phyloP scores from a whole-genome alignment of 1,140 invertebrate genomes.

The Ceratoteleas bidentatus region DNA sequence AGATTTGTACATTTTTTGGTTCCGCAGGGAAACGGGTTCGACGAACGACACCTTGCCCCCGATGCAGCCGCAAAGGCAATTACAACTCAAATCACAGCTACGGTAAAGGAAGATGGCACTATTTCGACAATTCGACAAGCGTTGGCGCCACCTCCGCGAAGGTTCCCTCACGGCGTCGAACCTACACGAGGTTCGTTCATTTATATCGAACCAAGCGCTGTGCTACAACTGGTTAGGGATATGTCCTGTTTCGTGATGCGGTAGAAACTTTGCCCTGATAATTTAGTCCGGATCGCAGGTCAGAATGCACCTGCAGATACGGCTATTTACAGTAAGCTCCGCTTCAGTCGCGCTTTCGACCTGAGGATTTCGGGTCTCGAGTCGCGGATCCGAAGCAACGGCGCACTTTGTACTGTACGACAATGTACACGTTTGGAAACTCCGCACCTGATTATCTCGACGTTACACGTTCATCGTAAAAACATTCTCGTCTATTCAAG shows the following conservation, averaged over 20 bases:
- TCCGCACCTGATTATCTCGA: conserved; percentile 17
- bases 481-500: background rate
- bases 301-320: background rate
- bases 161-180: conserved; percentile 1
- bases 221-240: conserved; percentile 76
- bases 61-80: conserved; percentile 22
- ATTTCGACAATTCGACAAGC: conserved; percentile 35
- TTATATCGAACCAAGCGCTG: conserved; percentile 19
- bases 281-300: background rate
- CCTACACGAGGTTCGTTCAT: conserved; percentile 11
- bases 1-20: too few species aligned
- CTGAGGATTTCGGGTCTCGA: too few species aligned
- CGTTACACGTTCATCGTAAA: conserved; percentile 40
- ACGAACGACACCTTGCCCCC: conserved; percentile 5
- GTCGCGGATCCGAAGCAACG: background rate
- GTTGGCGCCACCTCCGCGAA: conserved; percentile 18
- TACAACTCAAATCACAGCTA: conserved; percentile 54
- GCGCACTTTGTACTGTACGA: conserved; percentile 23
- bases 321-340: conserved; percentile 28
- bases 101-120: conserved; percentile 49
- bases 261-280: conserved; percentile 60
- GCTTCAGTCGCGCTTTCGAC: too few species aligned
- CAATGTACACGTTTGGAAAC: conserved; percentile 20
- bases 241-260: conserved; percentile 73
- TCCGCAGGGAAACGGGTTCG: too few species aligned